phyloP scores from a whole-genome alignment of 2,888 invertebrate genomes.

The Strigamia crassipes region DNA sequence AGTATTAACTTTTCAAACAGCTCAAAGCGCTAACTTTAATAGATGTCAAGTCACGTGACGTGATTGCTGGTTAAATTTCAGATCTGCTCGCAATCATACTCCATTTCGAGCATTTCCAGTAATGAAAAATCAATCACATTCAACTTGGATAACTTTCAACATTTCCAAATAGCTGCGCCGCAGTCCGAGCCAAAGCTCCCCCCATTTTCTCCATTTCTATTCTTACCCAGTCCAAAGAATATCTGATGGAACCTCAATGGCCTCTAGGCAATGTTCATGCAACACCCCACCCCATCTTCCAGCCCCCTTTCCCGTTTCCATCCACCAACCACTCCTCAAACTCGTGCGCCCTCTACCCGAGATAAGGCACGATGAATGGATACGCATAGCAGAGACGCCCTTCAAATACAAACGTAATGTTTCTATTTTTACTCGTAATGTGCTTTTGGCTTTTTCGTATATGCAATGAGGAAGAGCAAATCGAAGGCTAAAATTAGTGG shows the following conservation, averaged over 20 bases:
- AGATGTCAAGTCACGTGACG: conserved; percentile 1
- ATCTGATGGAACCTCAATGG: conserved; percentile 37
- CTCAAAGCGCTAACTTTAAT: background rate
- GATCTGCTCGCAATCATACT: background rate
- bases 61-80: background rate
- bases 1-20: background rate
- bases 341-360: background rate
- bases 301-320: background rate
- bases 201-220: conserved; percentile 28
- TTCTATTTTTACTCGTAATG: background rate
- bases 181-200: background rate
- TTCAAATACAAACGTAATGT: conserved; percentile 17
- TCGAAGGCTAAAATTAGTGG: background rate
- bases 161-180: conserved; percentile 15
- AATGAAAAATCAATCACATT: conserved; percentile 37
- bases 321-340: background rate
- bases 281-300: background rate
- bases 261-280: conserved; percentile 34
- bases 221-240: conserved; percentile 29
- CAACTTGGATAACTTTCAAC: conserved; percentile 24
- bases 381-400: background rate
- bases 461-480: background rate
- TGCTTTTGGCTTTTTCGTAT: background rate
- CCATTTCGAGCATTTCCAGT: background rate
- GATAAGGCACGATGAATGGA: conserved; percentile 37